Base-by-base conservation (phyloP, 2,888 invertebrate genomes). In the Leucophora obtusa region DNA sequence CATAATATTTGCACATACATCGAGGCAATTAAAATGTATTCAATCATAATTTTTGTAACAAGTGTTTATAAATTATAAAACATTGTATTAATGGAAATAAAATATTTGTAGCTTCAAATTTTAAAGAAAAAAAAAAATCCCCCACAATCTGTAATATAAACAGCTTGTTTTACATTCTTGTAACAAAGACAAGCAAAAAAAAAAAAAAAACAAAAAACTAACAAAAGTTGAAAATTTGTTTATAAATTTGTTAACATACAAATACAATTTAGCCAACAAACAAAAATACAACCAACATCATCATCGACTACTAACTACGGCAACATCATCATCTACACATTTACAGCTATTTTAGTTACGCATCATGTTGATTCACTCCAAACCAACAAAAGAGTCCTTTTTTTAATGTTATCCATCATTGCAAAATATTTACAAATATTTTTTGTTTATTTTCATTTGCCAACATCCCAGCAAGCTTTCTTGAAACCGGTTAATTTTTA, bases 361-460 rank as follows among this genome's bases (percentile, higher is more conserved):
- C 77, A 84, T 83, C 82, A 77, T 82, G 43, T 86, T 87, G 88
- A 88, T 59, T 17, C 84, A 78, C 84, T 84, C 77, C 35, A 65
- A 24, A 43, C 17, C 15, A 38, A 9, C 28, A 18, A 47, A 50
- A 50, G 17, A 33, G 2, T 7, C 35, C 7, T 35, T 35, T 35
- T 35, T 35, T 33, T 11, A 58, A 33, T 50, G n/a, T 50, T 38
- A 33, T 51, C 38, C 33, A 38, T 21, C 47, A 56, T 15, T 43
- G 63, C 24, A 18, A 54, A 56, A 82, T 74, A 74, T 33, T 72
- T 62, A 18, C 56, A 66, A 28, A 28, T 69, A 78, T 71, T 79
- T 66, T 79, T 73, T 60, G n/a, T n/a, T n/a, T n/a, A n/a, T 65
- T 54, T 53, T 51, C 28, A 8, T 14, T 11, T 56, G 18, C 54